Conservation (phyloP, 64 coral and sea anemone species). For the Acropora tenuis region DNA sequence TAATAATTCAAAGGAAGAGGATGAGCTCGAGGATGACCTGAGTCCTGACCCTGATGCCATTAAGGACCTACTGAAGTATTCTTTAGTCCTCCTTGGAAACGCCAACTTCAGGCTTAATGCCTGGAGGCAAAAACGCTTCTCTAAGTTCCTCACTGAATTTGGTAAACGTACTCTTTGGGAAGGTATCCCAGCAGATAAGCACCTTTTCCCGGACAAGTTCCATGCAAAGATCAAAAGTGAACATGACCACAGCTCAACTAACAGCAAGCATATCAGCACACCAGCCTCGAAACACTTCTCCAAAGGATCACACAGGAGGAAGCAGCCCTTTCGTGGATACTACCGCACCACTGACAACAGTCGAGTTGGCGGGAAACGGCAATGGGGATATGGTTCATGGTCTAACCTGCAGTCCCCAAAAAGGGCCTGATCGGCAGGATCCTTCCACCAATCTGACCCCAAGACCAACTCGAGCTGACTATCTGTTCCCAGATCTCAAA, state of each 20-base stretch:
- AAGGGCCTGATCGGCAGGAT: no score
- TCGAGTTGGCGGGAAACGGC: neutral
- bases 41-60: neutral
- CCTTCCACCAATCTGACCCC: no score
- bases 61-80: conserved; percentile 6
- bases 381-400: no score
- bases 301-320: no score
- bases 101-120: conserved; percentile 20
- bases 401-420: no score
- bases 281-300: no score
- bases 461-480: neutral
- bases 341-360: no score
- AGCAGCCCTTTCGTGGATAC: neutral
- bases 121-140: conserved; percentile 33
- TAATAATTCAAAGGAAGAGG: no score
- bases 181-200: neutral
- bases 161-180: neutral
- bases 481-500: neutral
- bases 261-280: neutral
- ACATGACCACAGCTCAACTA: neutral
- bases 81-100: conserved; percentile 25
- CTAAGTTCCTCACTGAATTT: conserved; percentile 13
- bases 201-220: no score
- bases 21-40: no score
- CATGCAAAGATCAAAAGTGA: neutral